These are phyloP conservation scores for Tadarida brasiliensis DNA, from an alignment of 2,797 vertebrate species.

Conservation along the genomic window DNA sequence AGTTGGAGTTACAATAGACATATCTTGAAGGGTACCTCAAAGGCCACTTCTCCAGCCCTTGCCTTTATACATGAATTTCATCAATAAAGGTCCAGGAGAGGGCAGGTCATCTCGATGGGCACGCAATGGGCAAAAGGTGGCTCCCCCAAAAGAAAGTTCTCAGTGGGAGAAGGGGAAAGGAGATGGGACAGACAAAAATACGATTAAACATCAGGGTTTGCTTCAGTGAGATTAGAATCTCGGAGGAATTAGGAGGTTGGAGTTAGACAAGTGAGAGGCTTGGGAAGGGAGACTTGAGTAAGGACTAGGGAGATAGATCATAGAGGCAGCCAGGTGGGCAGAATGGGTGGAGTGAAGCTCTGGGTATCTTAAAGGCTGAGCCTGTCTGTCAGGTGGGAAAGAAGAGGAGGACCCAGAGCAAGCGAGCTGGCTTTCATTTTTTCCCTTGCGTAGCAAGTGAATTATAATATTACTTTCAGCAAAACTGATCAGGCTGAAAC, in stretches of 20 bases:
- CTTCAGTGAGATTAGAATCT: conserved; percentile 33
- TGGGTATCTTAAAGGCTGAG: neutral
- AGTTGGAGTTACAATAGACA: neutral
- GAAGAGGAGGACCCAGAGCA: neutral
- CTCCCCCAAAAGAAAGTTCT: neutral
- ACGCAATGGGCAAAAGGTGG: neutral
- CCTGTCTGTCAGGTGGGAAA: neutral
- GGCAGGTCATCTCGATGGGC: neutral
- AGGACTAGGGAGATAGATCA: neutral
- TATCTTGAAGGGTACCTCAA: neutral
- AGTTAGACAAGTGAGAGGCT: neutral
- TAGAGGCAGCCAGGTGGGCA: neutral
- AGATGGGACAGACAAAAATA: neutral
- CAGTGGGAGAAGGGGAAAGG: neutral
- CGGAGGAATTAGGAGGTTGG: neutral
- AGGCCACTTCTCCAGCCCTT: neutral
- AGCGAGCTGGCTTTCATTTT: neutral
- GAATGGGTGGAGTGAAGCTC: no score
- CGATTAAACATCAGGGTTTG: neutral
- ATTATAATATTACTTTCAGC: conserved; percentile 10
- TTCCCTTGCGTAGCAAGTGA: conserved; percentile 39
- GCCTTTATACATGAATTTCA: neutral
- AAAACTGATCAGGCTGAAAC: conserved; percentile 40
- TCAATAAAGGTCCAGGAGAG: neutral
- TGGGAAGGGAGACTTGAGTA: neutral